Percentiles rank a stretch among this genome's conserved stretches.
Evolutionary conservation across 2,888 invertebrate genomes (phyloP).

Genomic region (Conomelus anceps): DNA sequence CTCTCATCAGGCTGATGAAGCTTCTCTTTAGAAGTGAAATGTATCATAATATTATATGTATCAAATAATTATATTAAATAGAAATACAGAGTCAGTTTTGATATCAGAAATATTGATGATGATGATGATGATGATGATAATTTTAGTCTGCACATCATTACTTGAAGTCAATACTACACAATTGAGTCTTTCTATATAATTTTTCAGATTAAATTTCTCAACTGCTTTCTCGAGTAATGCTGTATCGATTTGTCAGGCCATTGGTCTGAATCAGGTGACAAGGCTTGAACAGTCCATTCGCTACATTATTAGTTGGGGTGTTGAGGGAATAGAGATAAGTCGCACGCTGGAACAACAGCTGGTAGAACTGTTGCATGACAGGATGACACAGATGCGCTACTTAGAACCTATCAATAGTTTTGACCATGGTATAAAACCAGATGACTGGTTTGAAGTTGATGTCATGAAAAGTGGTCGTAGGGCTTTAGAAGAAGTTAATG

Average conservation of each 20-base stretch:
- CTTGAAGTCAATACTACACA: neutral
- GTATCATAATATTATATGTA: neutral
- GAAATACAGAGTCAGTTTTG: too few species aligned
- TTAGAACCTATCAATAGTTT: constrained; percentile 53
- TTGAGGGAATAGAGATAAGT: constrained; percentile 30
- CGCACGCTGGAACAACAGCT: constrained; percentile 39
- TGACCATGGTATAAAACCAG: constrained; percentile 49
- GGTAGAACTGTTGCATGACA: constrained; percentile 68
- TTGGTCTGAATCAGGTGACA: constrained; percentile 65
- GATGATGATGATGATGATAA: too few species aligned
- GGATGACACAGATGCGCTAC: constrained; percentile 91
- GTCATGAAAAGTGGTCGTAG: constrained; percentile 65
- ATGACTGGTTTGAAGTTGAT: constrained; percentile 77
- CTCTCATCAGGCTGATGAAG: too few species aligned
- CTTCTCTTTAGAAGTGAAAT: too few species aligned
- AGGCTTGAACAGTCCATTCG: constrained; percentile 77
- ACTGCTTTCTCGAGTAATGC: constrained; percentile 95
- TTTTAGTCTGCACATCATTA: too few species aligned
- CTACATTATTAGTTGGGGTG: constrained; percentile 53
- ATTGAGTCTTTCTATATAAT: neutral
- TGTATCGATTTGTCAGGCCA: constrained; percentile 84
- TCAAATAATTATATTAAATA: too few species aligned
- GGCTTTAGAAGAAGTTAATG: constrained; percentile 76
- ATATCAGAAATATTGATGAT: too few species aligned
- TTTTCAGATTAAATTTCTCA: constrained; percentile 78